Conservation (phyloP, 1,140 invertebrate species). For the Caenorhabditis briggsae region DNA sequence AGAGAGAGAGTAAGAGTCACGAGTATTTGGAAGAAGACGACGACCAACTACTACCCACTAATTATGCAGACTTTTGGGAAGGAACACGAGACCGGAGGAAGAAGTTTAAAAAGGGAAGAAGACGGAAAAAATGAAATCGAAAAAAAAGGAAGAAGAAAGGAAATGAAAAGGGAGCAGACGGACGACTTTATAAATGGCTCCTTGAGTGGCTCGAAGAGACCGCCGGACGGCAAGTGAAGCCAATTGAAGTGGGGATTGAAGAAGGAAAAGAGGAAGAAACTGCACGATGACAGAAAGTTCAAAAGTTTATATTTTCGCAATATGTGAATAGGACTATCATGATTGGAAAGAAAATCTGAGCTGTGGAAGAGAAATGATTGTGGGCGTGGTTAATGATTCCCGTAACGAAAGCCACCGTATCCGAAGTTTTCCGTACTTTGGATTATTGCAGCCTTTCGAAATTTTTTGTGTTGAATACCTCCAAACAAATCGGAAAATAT, state of each 20-base stretch:
- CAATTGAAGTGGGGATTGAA: neutral
- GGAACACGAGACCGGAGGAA: neutral
- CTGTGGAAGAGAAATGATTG: too few species aligned
- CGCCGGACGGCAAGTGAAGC: slow-evolving; percentile 18
- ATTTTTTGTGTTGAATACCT: too few species aligned
- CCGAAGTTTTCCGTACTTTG: too few species aligned
- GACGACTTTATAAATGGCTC: slow-evolving; percentile 11
- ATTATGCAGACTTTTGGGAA: neutral
- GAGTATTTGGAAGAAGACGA: neutral
- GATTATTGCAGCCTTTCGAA: too few species aligned
- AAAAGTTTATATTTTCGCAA: neutral
- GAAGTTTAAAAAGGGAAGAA: neutral
- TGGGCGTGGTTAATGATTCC: too few species aligned
- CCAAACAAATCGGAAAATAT: too few species aligned
- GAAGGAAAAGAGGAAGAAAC: neutral
- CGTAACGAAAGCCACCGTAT: too few species aligned
- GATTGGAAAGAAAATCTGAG: too few species aligned
- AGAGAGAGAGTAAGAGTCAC: neutral
- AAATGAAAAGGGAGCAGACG: neutral
- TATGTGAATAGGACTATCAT: neutral
- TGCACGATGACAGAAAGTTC: neutral
- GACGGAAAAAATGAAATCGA: neutral
- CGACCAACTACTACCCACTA: neutral
- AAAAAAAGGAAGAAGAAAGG: neutral
- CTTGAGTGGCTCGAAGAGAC: neutral